Base-by-base conservation (phyloP, 2,888 invertebrate genomes). In the Zootermopsis nevadensis region DNA sequence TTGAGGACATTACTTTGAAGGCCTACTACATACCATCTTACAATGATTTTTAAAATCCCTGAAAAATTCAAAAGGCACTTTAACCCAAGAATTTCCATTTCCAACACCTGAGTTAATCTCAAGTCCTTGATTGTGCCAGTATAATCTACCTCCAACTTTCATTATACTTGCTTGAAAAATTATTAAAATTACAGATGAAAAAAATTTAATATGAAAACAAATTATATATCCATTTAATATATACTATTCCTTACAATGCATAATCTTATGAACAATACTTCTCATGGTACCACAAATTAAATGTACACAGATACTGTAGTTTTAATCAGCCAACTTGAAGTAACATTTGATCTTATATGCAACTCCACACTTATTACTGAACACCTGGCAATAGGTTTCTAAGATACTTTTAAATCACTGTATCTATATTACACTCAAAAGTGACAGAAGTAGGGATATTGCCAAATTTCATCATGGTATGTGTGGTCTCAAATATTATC, bases 11-110 rank as follows among this genome's bases (percentile, higher is more conserved):
- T 6, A 74, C 38, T n/a, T 69, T 33, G 12, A 38, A 74, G 31
- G 31, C 74, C 74, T 38, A 24, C 22, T 74, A 60, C 60, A 27
- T n/a, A 60, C 60, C 60, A 60, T 7, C 35, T 74, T n/a, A 74
- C 12, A 74, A 31, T n/a, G 38, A 74, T 35, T 74, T 74, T 74
- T 74, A 74, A 74, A 74, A 74, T 74, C 74, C 74, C 74, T 74
- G 74, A 74, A 74, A 74, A 74, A 35, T 74, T 74, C 38, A 74
- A 74, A 74, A 74, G 74, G 74, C 74, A 74, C 74, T 74, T 74
- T 38, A 74, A 74, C 38, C 35, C 35, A 74, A 74, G 35, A 38
- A 74, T 74, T 74, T 60, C 24, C 74, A 35, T 69, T 74, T 38
- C 38, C 31, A 74, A n/a, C 33, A 69, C 31, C 69, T 31, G 22